Evolutionary conservation across 1,140 invertebrate species (phyloP).

Genomic region (Caerostris darwini): DNA sequence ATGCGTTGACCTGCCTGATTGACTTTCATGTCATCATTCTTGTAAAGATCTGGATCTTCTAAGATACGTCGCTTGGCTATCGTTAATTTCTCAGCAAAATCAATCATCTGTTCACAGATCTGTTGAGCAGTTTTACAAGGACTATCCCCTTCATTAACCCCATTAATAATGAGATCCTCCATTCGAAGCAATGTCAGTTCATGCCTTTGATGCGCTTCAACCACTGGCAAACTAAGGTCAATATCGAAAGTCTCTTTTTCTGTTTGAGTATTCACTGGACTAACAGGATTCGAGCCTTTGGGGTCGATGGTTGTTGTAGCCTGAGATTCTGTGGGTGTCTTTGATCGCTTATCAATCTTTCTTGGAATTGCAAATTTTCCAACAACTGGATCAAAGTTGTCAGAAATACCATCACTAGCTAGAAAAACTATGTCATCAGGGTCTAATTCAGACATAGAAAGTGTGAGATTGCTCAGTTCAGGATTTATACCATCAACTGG

Average conservation of each 20-base stretch:
- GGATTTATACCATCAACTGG: slow-evolving; percentile 94
- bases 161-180: slow-evolving; percentile 89
- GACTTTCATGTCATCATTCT: slow-evolving; percentile 82
- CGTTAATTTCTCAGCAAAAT: slow-evolving; percentile 87
- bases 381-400: slow-evolving; percentile 97
- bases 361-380: slow-evolving; percentile 92
- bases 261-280: slow-evolving; percentile 15
- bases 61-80: slow-evolving; percentile 89
- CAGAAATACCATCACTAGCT: slow-evolving; percentile 95
- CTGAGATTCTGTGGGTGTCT: slow-evolving; percentile 37
- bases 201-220: slow-evolving; percentile 90
- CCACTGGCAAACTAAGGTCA: slow-evolving; percentile 84
- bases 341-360: slow-evolving; percentile 74
- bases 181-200: slow-evolving; percentile 90
- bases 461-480: slow-evolving; percentile 95
- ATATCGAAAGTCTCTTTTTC: slow-evolving; percentile 54
- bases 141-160: slow-evolving; percentile 85
- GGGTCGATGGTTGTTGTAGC: slow-evolving; percentile 5
- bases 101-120: slow-evolving; percentile 89
- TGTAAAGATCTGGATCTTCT: slow-evolving; percentile 91
- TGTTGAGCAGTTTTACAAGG: slow-evolving; percentile 84
- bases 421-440: slow-evolving; percentile 93
- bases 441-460: slow-evolving; percentile 92
- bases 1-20: slow-evolving; percentile 84
- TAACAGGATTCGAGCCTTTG: background rate